These are phyloP conservation scores for Sminthurides bifidus DNA, from an alignment of 1,140 invertebrate species.

Conservation along the genomic window DNA sequence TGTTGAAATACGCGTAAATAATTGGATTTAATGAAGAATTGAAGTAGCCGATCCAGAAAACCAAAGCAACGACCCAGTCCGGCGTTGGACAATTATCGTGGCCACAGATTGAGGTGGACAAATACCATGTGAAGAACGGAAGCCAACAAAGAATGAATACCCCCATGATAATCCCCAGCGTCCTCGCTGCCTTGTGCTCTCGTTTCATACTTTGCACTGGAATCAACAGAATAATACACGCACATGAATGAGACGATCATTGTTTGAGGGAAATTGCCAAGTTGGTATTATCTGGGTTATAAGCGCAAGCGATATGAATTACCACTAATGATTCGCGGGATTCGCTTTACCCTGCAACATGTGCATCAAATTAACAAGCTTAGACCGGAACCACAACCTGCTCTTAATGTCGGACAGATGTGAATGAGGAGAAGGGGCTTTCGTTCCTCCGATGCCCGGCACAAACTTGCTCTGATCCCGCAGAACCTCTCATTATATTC, in stretches of 20 bases:
- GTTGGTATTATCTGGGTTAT: not conserved
- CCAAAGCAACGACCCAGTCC: slow-evolving; percentile 50
- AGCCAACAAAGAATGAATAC: slow-evolving; percentile 80
- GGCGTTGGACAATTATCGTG: slow-evolving; percentile 55
- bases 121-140: slow-evolving; percentile 79
- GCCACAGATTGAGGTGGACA: slow-evolving; percentile 66
- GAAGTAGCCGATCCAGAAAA: slow-evolving; percentile 96
- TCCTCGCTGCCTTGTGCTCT: slow-evolving; percentile 85
- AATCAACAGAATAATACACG: slow-evolving; percentile 2
- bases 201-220: slow-evolving; percentile 54
- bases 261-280: not conserved
- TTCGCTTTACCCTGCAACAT: too few species aligned
- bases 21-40: slow-evolving; percentile 92
- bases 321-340: not conserved
- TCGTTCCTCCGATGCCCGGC: too few species aligned
- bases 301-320: not conserved
- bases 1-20: slow-evolving; percentile 97
- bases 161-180: slow-evolving; percentile 89
- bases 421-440: too few species aligned
- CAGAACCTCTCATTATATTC: too few species aligned
- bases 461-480: too few species aligned
- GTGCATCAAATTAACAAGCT: too few species aligned
- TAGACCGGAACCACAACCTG: too few species aligned
- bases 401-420: too few species aligned
- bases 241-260: too few species aligned